Percentiles rank a stretch among this genome's conserved stretches.
These are phyloP conservation scores for Oncorhynchus mykiss DNA, from an alignment of 2,113 vertebrate genomes.

Conservation along the genomic window DNA sequence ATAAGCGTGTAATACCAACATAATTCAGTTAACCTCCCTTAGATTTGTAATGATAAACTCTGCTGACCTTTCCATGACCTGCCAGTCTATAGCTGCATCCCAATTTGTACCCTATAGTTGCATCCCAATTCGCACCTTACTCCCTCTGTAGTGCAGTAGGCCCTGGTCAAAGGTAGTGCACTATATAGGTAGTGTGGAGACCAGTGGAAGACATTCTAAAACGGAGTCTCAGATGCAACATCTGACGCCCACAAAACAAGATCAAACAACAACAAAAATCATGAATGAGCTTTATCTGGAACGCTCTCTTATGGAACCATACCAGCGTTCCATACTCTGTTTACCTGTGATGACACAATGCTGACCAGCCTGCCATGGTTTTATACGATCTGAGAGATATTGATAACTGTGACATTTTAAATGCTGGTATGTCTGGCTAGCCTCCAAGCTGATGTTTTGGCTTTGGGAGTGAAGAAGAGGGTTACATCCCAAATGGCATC, in stretches of 20 bases:
- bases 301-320: not conserved
- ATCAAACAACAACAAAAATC: not conserved
- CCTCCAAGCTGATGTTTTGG: constrained; percentile 26
- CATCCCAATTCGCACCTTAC: too few relatives aligned
- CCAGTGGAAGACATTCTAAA: not conserved
- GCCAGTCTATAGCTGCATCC: too few relatives aligned
- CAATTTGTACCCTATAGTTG: too few relatives aligned
- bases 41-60: not conserved
- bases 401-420: constrained; percentile 27
- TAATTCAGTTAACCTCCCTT: not conserved
- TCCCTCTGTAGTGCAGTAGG: too few relatives aligned
- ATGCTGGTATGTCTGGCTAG: constrained; percentile 26
- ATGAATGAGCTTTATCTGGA: not conserved
- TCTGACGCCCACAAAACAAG: not conserved
- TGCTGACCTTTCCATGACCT: constrained; percentile 1
- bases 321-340: not conserved
- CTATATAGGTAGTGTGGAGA: not conserved
- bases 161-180: too few relatives aligned
- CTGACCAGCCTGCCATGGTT: not conserved
- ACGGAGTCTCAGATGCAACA: not conserved
- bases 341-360: constrained; percentile 2
- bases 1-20: not conserved
- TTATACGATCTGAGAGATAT: not conserved
- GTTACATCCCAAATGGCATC: too few relatives aligned
- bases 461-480: too few relatives aligned